phyloP scores from a whole-genome alignment of 2,888 invertebrate genomes.

The Scaptodrosophila latifasciaeformis region DNA sequence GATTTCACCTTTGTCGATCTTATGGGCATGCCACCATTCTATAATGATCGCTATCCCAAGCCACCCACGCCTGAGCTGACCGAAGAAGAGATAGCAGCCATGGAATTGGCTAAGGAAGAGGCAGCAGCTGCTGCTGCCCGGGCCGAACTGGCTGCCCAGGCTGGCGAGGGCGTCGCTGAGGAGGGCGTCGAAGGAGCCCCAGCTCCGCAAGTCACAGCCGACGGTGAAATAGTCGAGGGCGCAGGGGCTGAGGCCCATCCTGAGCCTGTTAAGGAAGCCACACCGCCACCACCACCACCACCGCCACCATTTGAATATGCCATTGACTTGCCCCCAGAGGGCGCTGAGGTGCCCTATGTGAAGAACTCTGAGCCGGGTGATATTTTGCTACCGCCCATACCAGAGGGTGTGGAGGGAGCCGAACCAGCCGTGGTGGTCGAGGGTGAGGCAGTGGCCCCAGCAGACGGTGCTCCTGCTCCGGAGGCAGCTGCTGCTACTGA shows the following conservation, averaged over 20 bases:
- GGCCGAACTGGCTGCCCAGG: conserved; percentile 28
- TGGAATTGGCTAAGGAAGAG: conserved; percentile 50
- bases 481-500: conserved; percentile 56
- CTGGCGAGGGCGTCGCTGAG: conserved; percentile 40
- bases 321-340: conserved; percentile 75
- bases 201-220: conserved; percentile 22
- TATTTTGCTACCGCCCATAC: conserved; percentile 34
- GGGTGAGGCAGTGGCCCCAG: conserved; percentile 47
- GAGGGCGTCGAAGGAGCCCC: conserved; percentile 47
- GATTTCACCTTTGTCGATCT: conserved; percentile 94
- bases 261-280: conserved; percentile 65
- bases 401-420: conserved; percentile 33
- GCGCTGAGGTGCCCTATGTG: conserved; percentile 75
- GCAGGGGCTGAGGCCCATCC: conserved; percentile 31
- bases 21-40: conserved; percentile 78
- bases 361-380: conserved; percentile 72
- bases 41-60: conserved; percentile 74
- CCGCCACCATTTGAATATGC: conserved; percentile 75
- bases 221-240: conserved; percentile 50
- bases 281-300: conserved; percentile 71
- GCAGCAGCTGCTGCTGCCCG: conserved; percentile 53
- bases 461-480: conserved; percentile 29
- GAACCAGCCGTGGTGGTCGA: conserved; percentile 59
- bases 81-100: conserved; percentile 71
- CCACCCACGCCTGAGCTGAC: conserved; percentile 75